Percentiles rank a stretch among this genome's conserved stretches.
Conservation (phyloP, 2,113 vertebrate genomes). For the Genyomyrus donnyi region DNA sequence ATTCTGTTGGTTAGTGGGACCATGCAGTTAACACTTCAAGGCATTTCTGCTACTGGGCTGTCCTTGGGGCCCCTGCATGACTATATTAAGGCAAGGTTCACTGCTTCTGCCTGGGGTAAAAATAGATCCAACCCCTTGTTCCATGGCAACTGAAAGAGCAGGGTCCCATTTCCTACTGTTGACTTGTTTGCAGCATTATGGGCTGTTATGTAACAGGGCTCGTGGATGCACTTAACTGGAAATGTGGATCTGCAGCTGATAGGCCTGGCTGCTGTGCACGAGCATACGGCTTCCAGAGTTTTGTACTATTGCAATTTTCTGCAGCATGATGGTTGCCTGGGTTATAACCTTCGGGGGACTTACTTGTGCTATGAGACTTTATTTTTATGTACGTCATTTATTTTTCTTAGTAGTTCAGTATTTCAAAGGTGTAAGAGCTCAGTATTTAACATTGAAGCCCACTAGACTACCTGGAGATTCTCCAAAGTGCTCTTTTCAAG, state of each 20-base stretch:
- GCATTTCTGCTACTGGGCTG: conserved; percentile 17
- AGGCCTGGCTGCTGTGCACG: background rate
- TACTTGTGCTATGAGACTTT: background rate
- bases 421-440: background rate
- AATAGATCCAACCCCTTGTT: conserved; percentile 40
- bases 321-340: background rate
- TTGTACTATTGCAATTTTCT: background rate
- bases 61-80: conserved; percentile 49
- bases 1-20: background rate
- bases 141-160: background rate
- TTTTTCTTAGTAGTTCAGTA: background rate
- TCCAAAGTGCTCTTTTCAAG: background rate
- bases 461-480: background rate
- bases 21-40: background rate
- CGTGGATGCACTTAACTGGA: background rate
- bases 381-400: background rate
- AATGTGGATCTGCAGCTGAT: background rate
- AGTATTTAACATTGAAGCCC: background rate
- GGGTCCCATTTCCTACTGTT: background rate
- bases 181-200: background rate
- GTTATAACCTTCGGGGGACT: background rate
- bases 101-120: conserved; percentile 46
- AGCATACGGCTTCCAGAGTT: background rate
- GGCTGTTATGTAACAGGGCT: background rate
- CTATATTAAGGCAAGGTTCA: conserved; percentile 55